A percentile compares a stretch with the other conserved stretches of the same genome.
These are phyloP conservation scores for Dendrolimus punctatus DNA, from an alignment of 1,140 invertebrate genomes.

Conservation along the genomic window DNA sequence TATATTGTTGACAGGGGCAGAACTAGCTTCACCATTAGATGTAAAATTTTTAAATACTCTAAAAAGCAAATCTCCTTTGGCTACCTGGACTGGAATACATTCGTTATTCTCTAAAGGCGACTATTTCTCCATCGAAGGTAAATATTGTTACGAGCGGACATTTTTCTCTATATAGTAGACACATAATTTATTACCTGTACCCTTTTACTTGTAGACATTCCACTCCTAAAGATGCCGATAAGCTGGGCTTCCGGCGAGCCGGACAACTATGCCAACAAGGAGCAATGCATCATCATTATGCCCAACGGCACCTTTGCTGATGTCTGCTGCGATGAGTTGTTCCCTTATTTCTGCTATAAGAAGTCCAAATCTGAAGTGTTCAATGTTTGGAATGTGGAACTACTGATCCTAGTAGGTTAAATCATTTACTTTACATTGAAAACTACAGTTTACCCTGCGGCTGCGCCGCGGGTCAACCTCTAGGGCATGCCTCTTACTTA, in stretches of 20 bases:
- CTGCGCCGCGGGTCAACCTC: not conserved
- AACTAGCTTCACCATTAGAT: too few species aligned
- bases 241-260: slow-evolving; percentile 12
- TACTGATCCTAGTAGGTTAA: not conserved
- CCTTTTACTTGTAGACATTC: too few species aligned
- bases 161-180: too few species aligned
- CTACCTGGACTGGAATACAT: too few species aligned
- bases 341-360: slow-evolving; percentile 23
- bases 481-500: too few species aligned
- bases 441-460: not conserved
- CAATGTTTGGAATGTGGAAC: slow-evolving; percentile 13
- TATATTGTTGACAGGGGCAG: too few species aligned
- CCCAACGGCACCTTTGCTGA: slow-evolving; percentile 11
- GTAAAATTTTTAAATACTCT: too few species aligned
- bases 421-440: not conserved
- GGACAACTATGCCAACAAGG: slow-evolving; percentile 9
- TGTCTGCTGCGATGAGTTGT: slow-evolving; percentile 11
- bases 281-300: slow-evolving; percentile 13
- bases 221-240: not conserved
- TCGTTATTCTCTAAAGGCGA: too few species aligned
- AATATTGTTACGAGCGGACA: too few species aligned
- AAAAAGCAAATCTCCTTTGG: too few species aligned
- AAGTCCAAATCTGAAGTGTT: slow-evolving; percentile 4
- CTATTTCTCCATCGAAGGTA: too few species aligned
- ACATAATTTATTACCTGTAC: too few species aligned